phyloP scores from a whole-genome alignment of 2,888 invertebrate species.

The Noctua janthe region DNA sequence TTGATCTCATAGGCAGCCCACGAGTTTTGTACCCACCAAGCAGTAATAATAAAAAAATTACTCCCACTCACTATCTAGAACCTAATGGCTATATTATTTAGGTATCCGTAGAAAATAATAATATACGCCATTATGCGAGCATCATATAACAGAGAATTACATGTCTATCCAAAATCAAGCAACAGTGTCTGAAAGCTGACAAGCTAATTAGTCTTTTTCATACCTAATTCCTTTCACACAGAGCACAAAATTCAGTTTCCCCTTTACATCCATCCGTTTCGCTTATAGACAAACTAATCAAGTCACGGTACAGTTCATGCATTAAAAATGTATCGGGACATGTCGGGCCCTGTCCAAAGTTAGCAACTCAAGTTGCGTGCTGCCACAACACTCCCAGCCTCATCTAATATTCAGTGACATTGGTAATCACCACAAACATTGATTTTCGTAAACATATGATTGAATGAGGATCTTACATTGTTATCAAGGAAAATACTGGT shows the following conservation, averaged over 20 bases:
- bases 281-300: slow-evolving; percentile 61
- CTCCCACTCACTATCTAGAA: neutral
- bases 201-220: neutral
- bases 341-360: slow-evolving; percentile 64
- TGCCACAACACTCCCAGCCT: slow-evolving; percentile 63
- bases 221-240: neutral
- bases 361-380: slow-evolving; percentile 73
- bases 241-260: neutral
- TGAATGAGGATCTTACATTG: slow-evolving; percentile 13
- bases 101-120: neutral
- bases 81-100: neutral
- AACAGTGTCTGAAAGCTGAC: neutral
- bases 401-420: slow-evolving; percentile 76
- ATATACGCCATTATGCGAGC: neutral
- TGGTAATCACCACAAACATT: slow-evolving; percentile 68
- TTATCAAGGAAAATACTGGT: neutral
- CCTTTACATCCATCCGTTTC: slow-evolving; percentile 35
- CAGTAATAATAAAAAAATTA: neutral
- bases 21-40: neutral
- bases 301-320: slow-evolving; percentile 52
- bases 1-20: neutral
- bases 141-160: neutral
- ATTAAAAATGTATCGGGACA: slow-evolving; percentile 76
- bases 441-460: slow-evolving; percentile 32
- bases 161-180: neutral